These are phyloP conservation scores for Eupeodes latifasciatus DNA, from an alignment of 2,888 invertebrate genomes.

Conservation along the genomic window DNA sequence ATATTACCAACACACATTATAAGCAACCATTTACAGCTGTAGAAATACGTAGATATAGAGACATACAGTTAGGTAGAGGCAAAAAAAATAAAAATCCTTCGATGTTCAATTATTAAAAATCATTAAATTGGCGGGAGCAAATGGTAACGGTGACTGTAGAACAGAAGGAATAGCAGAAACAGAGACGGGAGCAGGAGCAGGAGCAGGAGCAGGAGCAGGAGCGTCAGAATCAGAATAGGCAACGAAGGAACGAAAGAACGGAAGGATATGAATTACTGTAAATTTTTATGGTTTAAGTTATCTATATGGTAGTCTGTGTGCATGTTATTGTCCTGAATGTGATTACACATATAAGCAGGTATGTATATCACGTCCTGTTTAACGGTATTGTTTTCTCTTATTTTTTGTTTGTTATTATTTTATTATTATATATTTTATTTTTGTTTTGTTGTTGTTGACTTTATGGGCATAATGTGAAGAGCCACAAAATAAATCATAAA, in stretches of 20 bases:
- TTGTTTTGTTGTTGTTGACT: conserved; percentile 13
- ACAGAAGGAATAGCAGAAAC: neutral
- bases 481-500: conserved; percentile 49
- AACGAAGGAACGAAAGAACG: neutral
- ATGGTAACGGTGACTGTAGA: neutral
- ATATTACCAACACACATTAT: neutral
- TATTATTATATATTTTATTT: conserved; percentile 7
- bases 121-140: conserved; percentile 41
- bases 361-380: conserved; percentile 41
- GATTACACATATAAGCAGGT: conserved; percentile 36
- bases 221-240: too few species aligned
- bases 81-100: neutral
- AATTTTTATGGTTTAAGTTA: conserved; percentile 49
- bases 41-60: neutral
- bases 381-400: conserved; percentile 7
- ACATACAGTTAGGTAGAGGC: neutral
- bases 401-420: conserved; percentile 16
- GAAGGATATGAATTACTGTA: conserved; percentile 58
- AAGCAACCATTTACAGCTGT: conserved; percentile 2
- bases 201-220: neutral
- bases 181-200: neutral
- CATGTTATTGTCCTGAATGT: conserved; percentile 40
- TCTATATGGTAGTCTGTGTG: conserved; percentile 28
- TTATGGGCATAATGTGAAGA: conserved; percentile 43
- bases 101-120: conserved; percentile 47